Percentiles rank a stretch among this genome's conserved stretches.
Conservation (phyloP, 2,113 vertebrate genomes). For the Halcyon senegalensis region DNA sequence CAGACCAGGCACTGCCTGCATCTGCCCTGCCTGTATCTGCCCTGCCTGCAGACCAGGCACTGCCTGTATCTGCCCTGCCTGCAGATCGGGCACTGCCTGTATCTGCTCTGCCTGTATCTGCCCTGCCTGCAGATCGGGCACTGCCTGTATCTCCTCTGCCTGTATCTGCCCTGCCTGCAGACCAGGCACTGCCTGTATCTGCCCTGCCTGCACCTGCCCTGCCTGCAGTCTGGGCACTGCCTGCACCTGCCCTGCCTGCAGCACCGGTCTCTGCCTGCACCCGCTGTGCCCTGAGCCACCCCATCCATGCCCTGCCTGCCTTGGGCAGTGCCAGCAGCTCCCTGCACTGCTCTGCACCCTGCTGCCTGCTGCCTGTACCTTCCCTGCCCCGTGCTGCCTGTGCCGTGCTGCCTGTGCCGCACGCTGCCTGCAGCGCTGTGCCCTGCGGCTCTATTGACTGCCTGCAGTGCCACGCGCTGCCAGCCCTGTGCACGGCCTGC, state of each 20-base stretch:
- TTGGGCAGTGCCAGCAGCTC: background rate
- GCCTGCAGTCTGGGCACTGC: too few species aligned
- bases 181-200: too few species aligned
- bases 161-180: background rate
- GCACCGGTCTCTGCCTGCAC: background rate
- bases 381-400: background rate
- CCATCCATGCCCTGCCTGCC: background rate
- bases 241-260: too few species aligned
- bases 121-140: background rate
- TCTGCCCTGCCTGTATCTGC: background rate
- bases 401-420: background rate
- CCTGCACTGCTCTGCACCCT: background rate
- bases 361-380: background rate
- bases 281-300: background rate
- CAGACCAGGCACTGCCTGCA: too few species aligned
- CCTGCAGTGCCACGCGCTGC: background rate
- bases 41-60: too few species aligned
- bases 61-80: background rate
- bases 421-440: background rate
- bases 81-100: background rate
- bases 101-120: background rate
- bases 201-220: too few species aligned
- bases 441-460: background rate
- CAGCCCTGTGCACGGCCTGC: background rate
- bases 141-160: background rate